Evolutionary conservation across 2,113 vertebrate species (phyloP), one percentile per base, ranked within the genome.

Genomic region (Cavia porcellus): DNA sequence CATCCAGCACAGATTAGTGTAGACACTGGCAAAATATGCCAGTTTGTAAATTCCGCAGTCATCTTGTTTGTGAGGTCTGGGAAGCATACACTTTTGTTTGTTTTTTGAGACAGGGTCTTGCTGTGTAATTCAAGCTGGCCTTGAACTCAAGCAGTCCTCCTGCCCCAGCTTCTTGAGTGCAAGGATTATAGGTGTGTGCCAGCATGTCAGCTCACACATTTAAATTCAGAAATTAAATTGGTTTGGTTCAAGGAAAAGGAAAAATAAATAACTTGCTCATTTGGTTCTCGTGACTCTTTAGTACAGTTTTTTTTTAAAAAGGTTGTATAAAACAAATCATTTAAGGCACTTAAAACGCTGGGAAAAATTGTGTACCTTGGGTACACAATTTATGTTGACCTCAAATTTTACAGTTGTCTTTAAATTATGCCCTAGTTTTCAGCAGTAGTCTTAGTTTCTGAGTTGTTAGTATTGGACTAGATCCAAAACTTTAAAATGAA

Each of bases 241-340:
- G 24, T 47, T 95, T 83, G 74, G 38, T 64, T 93, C 55, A 96
- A 86, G 72, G 62, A 90, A 20, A 35, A 64, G 61, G 20, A 89
- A 19, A 86, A 92, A 28, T 77, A 89, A 92, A 35, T 77, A 89
- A 64, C n/a, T 79, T 92, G 80, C n/a, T 94, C 8, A n/a, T 86
- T 66, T 94, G 11, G 32, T 87, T 81, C n/a, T 45, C 15, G 75
- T 87, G 42, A 75, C 50, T 24, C 50, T 72, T 45, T n/a, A 72
- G 3, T 85, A 38, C 28, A 86, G 66, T 86, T 72, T 64, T 57
- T 91, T 50, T 10, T 57, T 91, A 42, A 8, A 88, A 79, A 92
- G 25, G 62, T 8, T 66, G 32, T 77, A 83, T 94, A 83, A 92
- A 88, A 68, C 94, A 68, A 95, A 42, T 57, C n/a, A 80, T 50